Conservation (phyloP, 1,140 invertebrate species). For the Lamellibrachia luymesi region DNA sequence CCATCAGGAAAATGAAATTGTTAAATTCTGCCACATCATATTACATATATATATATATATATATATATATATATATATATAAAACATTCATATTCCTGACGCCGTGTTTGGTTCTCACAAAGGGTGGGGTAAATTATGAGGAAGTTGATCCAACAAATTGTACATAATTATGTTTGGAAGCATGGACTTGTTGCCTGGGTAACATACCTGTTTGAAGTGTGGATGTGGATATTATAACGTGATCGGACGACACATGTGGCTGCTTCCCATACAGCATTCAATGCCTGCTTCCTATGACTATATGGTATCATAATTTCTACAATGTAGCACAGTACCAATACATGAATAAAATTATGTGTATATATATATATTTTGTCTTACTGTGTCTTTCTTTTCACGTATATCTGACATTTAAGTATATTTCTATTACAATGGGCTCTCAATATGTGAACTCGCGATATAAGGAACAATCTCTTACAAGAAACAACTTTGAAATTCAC, state of each 20-base stretch:
- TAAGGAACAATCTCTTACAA: too few relatives aligned
- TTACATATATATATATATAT: neutral
- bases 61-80: neutral
- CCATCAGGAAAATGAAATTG: neutral
- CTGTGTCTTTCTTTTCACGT: neutral
- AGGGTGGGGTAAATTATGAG: neutral
- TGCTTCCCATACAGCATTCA: neutral
- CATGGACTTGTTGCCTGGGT: neutral
- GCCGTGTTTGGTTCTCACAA: neutral
- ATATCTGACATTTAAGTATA: too few relatives aligned
- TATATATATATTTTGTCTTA: neutral
- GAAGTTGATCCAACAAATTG: neutral
- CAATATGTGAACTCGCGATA: too few relatives aligned
- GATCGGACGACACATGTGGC: neutral
- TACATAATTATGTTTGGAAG: conserved; percentile 5
- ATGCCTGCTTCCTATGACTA: neutral
- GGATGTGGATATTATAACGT: neutral
- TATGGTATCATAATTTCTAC: neutral
- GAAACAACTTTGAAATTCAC: too few relatives aligned
- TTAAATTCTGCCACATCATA: neutral
- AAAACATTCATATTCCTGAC: neutral
- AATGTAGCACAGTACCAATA: neutral
- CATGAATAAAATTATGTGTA: conserved; percentile 6
- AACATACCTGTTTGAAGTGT: neutral
- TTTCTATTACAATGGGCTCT: too few relatives aligned